Evolutionary conservation across 2,888 invertebrate genomes (phyloP).

Genomic region (Folsomia manolachei): DNA sequence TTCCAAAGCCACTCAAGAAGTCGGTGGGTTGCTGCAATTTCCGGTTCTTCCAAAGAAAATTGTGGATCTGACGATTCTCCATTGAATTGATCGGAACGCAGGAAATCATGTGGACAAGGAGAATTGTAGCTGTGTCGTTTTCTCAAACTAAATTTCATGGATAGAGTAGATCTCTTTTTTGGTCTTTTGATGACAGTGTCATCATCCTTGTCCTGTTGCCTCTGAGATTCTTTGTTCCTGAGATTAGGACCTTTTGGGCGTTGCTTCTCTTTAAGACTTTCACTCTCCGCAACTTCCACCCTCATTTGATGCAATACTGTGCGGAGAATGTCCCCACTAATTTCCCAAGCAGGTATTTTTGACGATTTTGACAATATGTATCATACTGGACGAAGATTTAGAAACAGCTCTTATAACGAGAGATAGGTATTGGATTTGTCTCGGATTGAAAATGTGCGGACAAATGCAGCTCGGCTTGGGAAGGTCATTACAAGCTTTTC

Average conservation of each 20-base stretch:
- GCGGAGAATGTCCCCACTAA: slow-evolving; percentile 46
- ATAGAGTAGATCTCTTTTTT: neutral
- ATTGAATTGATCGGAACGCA: neutral
- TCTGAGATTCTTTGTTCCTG: neutral
- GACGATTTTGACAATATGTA: slow-evolving; percentile 26
- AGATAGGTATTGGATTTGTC: slow-evolving; percentile 47
- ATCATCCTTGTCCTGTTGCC: neutral
- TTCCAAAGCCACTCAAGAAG: slow-evolving; percentile 49
- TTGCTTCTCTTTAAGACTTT: slow-evolving; percentile 13
- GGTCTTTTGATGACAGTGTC: neutral
- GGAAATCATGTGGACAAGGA: slow-evolving; percentile 5
- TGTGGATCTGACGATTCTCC: slow-evolving; percentile 31
- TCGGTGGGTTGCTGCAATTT: slow-evolving; percentile 44
- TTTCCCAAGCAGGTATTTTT: slow-evolving; percentile 47
- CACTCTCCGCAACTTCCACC: slow-evolving; percentile 33
- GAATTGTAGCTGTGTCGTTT: neutral
- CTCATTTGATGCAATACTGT: slow-evolving; percentile 48
- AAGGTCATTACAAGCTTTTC: slow-evolving; percentile 33
- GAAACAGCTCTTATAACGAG: slow-evolving; percentile 38
- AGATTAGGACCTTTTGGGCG: neutral
- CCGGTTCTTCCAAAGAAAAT: slow-evolving; percentile 47
- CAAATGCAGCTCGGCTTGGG: slow-evolving; percentile 40
- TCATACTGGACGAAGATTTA: slow-evolving; percentile 34
- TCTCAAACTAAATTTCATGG: slow-evolving; percentile 34
- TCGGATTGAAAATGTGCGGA: slow-evolving; percentile 44